Base-by-base conservation (phyloP, 2,113 vertebrate species). In the Ellobius talpinus region DNA sequence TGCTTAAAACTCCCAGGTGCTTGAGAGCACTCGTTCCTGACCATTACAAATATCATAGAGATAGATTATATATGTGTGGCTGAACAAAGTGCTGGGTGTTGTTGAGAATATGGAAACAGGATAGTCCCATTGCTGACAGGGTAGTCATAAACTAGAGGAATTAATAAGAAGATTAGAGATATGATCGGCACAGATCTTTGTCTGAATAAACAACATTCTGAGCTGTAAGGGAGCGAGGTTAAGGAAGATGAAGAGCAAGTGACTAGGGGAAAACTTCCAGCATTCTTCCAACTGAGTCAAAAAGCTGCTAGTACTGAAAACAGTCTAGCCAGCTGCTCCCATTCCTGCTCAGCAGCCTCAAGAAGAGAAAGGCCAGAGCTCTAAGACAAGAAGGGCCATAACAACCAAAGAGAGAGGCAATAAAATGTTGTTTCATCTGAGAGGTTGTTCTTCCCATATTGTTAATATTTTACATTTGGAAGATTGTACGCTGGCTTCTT, bases 391-490 rank as follows among this genome's bases (percentile, higher is more conserved):
- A 1, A 33, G 63, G 45, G 76, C 12, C 70, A 55, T 7, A 84
- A 66, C 14, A 45, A 85, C 52, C 55, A 79, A 61, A 78, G 61
- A 81, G 72, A 94, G 65, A 82, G 85, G 23, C 9, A 55, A 70
- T 70, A 4, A 74, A 65, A 65, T 89, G 11, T n/a, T 90, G 1
- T 66, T 63, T 89, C 70, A 55, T 93, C 65, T 66, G 7, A 91
- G 42, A 92, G 39, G 36, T 36, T 58, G 39, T 66, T 45, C 29
- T 79, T 74, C 61, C 63, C 33, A 79, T 89, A 78, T 73, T 95
- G 65, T 89, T 90, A 89, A 76, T 89, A 79, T 76, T 31, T 93
- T 86, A 47, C 5, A 65, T 96, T 96, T 31, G 76, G 58, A 65
- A 95, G 52, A 88, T 74, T 87, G 66, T 26, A 50, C 55, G 29